Evolutionary conservation across 2,797 vertebrate genomes (phyloP).

Genomic region (Cirrhinus mrigala): DNA sequence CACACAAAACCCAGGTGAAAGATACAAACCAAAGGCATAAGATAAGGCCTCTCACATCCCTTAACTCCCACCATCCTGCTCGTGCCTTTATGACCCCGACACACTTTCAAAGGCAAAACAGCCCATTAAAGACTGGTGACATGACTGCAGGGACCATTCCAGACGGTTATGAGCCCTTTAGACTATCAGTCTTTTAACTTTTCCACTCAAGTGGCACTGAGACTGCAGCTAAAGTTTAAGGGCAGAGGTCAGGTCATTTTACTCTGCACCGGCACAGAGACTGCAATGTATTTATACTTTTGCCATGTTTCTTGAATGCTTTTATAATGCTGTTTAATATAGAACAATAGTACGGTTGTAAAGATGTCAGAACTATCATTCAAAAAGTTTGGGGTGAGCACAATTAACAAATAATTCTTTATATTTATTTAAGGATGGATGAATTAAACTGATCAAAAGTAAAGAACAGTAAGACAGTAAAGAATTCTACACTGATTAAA

Average conservation of each 20-base stretch:
- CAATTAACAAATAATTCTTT: not conserved
- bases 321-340: not conserved
- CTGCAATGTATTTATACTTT: not conserved
- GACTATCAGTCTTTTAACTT: conserved; percentile 59
- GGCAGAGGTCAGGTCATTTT: conserved; percentile 49
- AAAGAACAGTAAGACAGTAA: not conserved
- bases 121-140: conserved; percentile 58
- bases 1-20: conserved; percentile 23
- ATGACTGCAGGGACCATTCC: conserved; percentile 53
- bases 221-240: conserved; percentile 54
- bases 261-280: conserved; percentile 19
- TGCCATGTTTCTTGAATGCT: not conserved
- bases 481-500: accelerated
- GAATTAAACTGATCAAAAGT: not conserved
- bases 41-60: conserved; percentile 28
- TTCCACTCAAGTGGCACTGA: conserved; percentile 51
- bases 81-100: conserved; percentile 55
- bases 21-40: conserved; percentile 14
- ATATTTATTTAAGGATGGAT: not conserved
- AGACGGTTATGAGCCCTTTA: conserved; percentile 53
- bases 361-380: not conserved
- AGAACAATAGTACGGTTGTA: not conserved
- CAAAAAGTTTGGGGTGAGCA: not conserved
- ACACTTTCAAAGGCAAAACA: conserved; percentile 58
- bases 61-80: conserved; percentile 47